A percentile compares a stretch with the other conserved stretches of the same genome.
Evolutionary conservation across 53 echinoderm and acorn worm genomes (phyloP).

Genomic region (Stichopus horrens): DNA sequence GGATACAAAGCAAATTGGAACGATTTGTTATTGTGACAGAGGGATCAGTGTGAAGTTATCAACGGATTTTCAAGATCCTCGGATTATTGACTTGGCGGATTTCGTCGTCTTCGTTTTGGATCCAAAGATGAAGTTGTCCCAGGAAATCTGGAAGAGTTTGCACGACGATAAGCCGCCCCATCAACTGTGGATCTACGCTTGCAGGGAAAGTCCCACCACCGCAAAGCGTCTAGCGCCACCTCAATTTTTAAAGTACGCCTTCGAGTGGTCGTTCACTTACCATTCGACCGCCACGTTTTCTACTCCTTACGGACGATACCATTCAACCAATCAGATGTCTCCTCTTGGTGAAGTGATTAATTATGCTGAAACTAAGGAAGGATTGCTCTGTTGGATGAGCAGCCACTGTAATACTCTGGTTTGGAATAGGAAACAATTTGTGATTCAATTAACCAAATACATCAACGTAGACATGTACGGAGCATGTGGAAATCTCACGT

Average conservation of each 20-base stretch:
- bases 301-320: conserved; percentile 31
- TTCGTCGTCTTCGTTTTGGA: conserved; percentile 23
- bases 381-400: conserved; percentile 18
- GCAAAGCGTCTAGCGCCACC: not conserved
- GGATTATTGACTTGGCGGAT: not conserved
- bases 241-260: not conserved
- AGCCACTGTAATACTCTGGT: conserved; percentile 16
- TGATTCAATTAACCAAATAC: conserved; percentile 14
- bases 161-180: not conserved
- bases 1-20: not conserved
- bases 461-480: conserved; percentile 20
- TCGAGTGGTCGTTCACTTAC: conserved; percentile 41
- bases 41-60: not conserved
- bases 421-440: conserved; percentile 13
- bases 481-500: conserved; percentile 20
- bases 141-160: not conserved
- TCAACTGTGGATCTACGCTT: conserved; percentile 21
- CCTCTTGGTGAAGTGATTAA: not conserved
- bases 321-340: not conserved
- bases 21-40: not conserved
- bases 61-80: not conserved
- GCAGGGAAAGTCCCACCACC: conserved; percentile 12
- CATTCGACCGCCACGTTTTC: conserved; percentile 7
- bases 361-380: not conserved
- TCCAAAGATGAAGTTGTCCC: not conserved